Base-by-base conservation (phyloP, 2,888 invertebrate species). In the Drosophila colorata region DNA sequence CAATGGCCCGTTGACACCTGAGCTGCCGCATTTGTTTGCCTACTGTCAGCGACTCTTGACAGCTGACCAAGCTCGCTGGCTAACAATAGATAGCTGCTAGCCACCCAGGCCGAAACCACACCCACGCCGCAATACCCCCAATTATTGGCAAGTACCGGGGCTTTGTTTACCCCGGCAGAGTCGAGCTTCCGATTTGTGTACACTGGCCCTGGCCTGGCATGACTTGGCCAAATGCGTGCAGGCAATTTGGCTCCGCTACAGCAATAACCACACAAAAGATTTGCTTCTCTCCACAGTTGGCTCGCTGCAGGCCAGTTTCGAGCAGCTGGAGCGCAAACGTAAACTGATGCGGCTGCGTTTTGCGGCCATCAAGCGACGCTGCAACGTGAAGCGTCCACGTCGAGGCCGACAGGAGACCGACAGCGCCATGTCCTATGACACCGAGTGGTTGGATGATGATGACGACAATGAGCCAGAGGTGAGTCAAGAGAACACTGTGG, bases 121-220 rank as follows among this genome's bases (percentile, higher is more conserved):
- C 53, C 41, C 61, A 13, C 28, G 49, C 14, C 7, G 18, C 35
- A 47, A 67, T 56, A 68, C 74, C 78, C 57, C 60, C 78, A 84
- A 83, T 83, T 83, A 81, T 81, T 81, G 64, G 69, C 86, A 68
- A 77, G 53, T 80, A 67, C 43, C 44, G n/a, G 52, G 43, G 28
- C 31, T 40, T 69, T 86, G 63, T 82, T 83, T 64, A 44, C 49
- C 7, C 16, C 14, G 47, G 13, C 43, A 43, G 49, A 73, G 41
- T 63, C 49, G 69, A 66, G 57, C 60, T 60, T 65, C 49, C 57
- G 49, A 58, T 58, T 73, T 40, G 18, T 58, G 9, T 40, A 14
- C n/a, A 23, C 16, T 18, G 28, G 23, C 25, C 8, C 9, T 23
- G 11, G 43, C 8, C 9, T 23, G 11, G 43, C 40, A 58, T 58